These are phyloP conservation scores for Sinonovacula constricta DNA, from an alignment of 1,140 invertebrate genomes.

Conservation along the genomic window DNA sequence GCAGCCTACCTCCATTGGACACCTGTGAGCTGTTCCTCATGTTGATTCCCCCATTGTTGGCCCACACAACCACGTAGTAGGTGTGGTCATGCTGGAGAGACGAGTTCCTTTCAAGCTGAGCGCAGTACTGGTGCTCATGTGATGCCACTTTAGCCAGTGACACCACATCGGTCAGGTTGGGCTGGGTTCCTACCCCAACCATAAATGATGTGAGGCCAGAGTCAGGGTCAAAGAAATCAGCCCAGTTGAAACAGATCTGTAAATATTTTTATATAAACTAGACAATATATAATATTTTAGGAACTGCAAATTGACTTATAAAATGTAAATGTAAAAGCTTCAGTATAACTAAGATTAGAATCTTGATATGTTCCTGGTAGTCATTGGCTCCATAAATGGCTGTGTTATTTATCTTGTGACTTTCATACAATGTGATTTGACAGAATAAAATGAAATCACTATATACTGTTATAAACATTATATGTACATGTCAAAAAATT, in stretches of 20 bases:
- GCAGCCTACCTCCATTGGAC: slow-evolving; percentile 52
- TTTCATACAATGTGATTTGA: no score
- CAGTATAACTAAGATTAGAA: no score
- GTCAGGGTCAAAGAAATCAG: slow-evolving; percentile 55
- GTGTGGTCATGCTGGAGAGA: slow-evolving; percentile 21
- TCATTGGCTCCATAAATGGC: no score
- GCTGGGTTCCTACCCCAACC: slow-evolving; percentile 17
- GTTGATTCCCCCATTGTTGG: slow-evolving; percentile 41
- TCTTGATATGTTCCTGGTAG: no score
- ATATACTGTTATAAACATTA: no score
- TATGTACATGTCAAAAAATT: no score
- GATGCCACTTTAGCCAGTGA: slow-evolving; percentile 9
- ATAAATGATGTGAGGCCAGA: slow-evolving; percentile 54
- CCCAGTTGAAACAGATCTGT: slow-evolving; percentile 60
- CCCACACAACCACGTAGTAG: slow-evolving; percentile 41
- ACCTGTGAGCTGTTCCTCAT: slow-evolving; percentile 13
- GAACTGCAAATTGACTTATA: no score
- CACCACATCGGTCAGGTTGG: slow-evolving; percentile 25
- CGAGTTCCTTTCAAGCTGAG: slow-evolving; percentile 2
- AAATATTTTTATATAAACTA: no score
- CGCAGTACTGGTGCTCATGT: not conserved
- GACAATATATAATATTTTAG: slow-evolving; percentile 37
- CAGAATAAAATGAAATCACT: no score
- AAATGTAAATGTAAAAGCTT: no score
- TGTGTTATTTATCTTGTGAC: no score